phyloP scores from a whole-genome alignment of 2,113 vertebrate genomes.

The Corythaeola cristata region DNA sequence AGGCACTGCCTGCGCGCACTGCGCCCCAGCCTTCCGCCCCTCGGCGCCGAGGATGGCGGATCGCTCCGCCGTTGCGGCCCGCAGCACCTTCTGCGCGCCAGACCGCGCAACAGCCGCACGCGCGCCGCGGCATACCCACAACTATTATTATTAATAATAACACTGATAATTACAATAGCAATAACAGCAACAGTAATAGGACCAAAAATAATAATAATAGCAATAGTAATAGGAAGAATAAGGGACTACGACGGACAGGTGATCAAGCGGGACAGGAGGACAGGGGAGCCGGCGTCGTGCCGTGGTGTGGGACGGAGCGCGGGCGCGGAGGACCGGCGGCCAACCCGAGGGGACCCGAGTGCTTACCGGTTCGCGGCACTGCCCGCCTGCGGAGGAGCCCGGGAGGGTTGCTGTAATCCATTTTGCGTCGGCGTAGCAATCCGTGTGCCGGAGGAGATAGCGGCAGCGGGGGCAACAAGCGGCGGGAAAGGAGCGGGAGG shows the following conservation, averaged over 20 bases:
- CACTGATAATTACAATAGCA: neutral
- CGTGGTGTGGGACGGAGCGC: neutral
- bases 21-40: neutral
- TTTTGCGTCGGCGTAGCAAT: conserved; percentile 31
- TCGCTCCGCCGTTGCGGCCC: neutral
- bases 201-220: neutral
- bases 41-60: neutral
- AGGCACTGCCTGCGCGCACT: neutral
- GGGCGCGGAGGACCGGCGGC: neutral
- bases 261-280: neutral
- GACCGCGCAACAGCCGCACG: neutral
- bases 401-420: conserved; percentile 74
- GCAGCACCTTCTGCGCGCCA: neutral
- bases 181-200: neutral
- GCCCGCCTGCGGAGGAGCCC: conserved; percentile 34
- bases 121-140: neutral
- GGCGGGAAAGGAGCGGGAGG: neutral
- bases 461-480: neutral
- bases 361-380: conserved; percentile 72
- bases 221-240: neutral
- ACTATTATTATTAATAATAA: neutral
- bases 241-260: neutral
- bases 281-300: neutral
- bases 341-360: neutral
- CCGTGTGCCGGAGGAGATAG: neutral